Evolutionary conservation across 2,888 invertebrate species (phyloP), one percentile per base, ranked within the genome.

Genomic region (Zaprionus bogoriensis): DNA sequence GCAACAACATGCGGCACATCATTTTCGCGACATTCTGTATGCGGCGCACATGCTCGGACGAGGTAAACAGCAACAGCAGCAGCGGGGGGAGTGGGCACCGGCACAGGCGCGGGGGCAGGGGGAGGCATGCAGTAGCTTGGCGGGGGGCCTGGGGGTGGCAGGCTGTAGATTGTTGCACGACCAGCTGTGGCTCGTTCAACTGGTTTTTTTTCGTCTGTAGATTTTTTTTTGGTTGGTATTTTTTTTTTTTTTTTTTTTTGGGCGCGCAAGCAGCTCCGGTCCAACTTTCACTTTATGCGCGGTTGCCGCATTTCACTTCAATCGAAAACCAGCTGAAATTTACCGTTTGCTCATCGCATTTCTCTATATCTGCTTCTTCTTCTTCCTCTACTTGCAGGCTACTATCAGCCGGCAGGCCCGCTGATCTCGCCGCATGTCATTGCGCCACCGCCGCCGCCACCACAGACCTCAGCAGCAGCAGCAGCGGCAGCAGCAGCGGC

Each of bases 371-470:
- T 45, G 9, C 30, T 28, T 54, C 36, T 25, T 2, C 12, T 7
- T 12, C 9, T 32, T n/a, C n/a, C n/a, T n/a, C n/a, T n/a, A n/a
- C n/a, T 83, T 89, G 0, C 93, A 96, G 96, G 96, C 90, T 96
- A 96, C 91, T 97, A 97, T 92, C 97, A 97, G 92, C 97, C 97
- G 82, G 97, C 97, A 82, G 97, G 97, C 73, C 97, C 97, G 80
- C 93, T 97, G 91, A 97, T 97, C 89, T 94, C 94, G 77, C 94
- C 95, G 81, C 92, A 93, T 74, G 93, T 93, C 66, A 84, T 87
- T 91, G 92, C 87, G 46, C 75, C 87, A 42, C 82, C 84, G 44
- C 83, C 84, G 70, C 88, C 88, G 47, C 76, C 83, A 60, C 48
- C 68, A 44, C 23, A 3, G 27, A 20, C 20, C n/a, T 44, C 67